Conservation (phyloP, 2,888 invertebrate genomes). For the Machimus rusticus region DNA sequence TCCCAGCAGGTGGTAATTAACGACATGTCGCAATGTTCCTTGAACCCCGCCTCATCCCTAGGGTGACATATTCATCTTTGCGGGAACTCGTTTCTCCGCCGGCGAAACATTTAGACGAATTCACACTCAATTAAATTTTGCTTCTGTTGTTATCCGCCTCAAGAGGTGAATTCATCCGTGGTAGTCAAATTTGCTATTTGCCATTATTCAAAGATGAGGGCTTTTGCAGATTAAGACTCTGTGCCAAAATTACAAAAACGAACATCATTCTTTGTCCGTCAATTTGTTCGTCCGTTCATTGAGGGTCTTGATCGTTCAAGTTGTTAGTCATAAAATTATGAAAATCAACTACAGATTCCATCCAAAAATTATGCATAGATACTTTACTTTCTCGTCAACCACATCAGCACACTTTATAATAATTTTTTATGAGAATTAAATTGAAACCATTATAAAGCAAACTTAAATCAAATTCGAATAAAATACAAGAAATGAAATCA, state of each 20-base stretch:
- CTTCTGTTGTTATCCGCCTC: neutral
- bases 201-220: neutral
- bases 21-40: slow-evolving; percentile 27
- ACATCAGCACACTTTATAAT: too few species aligned
- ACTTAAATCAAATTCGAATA: too few species aligned
- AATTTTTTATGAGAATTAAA: too few species aligned
- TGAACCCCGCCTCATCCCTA: slow-evolving; percentile 13
- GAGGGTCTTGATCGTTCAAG: neutral
- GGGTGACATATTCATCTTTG: slow-evolving; percentile 40
- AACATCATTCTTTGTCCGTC: neutral
- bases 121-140: slow-evolving; percentile 39
- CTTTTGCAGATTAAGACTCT: neutral
- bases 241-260: neutral
- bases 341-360: neutral
- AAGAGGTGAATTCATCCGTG: neutral
- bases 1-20: slow-evolving; percentile 45
- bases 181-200: neutral
- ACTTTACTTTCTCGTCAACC: too few species aligned
- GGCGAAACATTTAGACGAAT: slow-evolving; percentile 8
- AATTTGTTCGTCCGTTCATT: too few species aligned
- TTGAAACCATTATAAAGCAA: too few species aligned
- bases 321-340: neutral
- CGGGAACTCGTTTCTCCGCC: neutral
- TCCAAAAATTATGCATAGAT: too few species aligned
- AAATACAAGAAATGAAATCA: too few species aligned